Percentiles rank a stretch among this genome's conserved stretches.
Evolutionary conservation across 2,113 vertebrate species (phyloP).

Genomic region (Podarcis muralis): DNA sequence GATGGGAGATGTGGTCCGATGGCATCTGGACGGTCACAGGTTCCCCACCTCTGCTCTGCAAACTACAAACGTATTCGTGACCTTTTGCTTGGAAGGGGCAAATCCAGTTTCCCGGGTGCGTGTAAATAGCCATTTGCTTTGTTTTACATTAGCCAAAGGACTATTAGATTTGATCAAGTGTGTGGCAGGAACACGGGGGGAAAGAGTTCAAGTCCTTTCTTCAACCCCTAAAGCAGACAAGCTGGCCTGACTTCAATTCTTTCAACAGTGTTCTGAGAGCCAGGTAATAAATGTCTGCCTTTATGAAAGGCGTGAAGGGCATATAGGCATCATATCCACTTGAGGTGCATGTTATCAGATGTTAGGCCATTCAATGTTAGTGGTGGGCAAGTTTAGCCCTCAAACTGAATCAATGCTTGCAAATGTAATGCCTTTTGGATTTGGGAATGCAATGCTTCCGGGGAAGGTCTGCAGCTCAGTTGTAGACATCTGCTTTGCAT

Average conservation of each 20-base stretch:
- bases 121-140: neutral
- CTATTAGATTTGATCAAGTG: neutral
- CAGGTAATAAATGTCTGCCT: neutral
- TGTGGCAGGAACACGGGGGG: neutral
- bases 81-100: neutral
- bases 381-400: no score
- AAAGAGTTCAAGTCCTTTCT: neutral
- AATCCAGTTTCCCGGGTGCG: neutral
- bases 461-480: no score
- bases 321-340: no score
- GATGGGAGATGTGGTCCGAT: no score
- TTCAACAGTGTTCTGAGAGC: neutral
- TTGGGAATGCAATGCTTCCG: no score
- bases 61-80: neutral
- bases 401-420: no score
- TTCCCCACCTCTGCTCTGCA: neutral
- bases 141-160: neutral
- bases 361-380: no score
- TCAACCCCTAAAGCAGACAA: neutral
- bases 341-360: no score
- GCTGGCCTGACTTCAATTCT: neutral
- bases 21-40: no score
- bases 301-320: no score
- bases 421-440: no score
- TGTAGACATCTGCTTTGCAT: no score